Base-by-base conservation (phyloP, 2,113 vertebrate species). In the Cheilinus undulatus region DNA sequence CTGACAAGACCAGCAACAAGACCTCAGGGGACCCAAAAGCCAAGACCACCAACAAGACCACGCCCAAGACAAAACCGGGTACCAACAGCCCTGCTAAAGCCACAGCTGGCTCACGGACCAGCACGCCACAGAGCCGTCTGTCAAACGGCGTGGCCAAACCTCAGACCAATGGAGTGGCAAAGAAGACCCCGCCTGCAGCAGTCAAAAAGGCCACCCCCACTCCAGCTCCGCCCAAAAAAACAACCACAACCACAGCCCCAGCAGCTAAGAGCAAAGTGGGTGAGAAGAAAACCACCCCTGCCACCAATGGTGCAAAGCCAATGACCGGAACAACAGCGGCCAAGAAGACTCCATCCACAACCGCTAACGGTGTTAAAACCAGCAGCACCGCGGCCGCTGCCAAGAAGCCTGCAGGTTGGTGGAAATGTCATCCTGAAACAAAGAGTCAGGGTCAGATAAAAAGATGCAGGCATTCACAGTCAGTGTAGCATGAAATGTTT, bases 131-230 rank as follows among this genome's bases (percentile, higher is more conserved):
- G 84, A 88, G 74, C 79, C 92, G 93, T 10, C 45, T 92, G 11
- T 69, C 86, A 0, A 95, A 95, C 0, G 93, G 93, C 15, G 69
- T 80, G 12, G 85, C 92, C 4, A 95, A 93, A 75, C 76, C 88
- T 52, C 78, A 91, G 78, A 90, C 82, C 68, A 84, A 92, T 6
- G 90, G 87, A 2, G 81, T 88, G 28, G 65, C 86, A 1, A 94
- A 91, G 84, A 94, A 94, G 75, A 56, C 88, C 28, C 26, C 72
- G 0, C 19, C 86, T 1, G 62, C 78, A 0, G 23, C 57, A 0
- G 89, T 93, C 30, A 94, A 91, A 84, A 94, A 93, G 78, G 88
- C 42, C 58, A 17, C 74, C 15, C 49, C 67, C 0, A 69, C 75
- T 36, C 49, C 82, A 11, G 74, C 84, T 4, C 14, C 86, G 1